Evolutionary conservation across 2,113 vertebrate genomes (phyloP).

Genomic region (Suncus etruscus): DNA sequence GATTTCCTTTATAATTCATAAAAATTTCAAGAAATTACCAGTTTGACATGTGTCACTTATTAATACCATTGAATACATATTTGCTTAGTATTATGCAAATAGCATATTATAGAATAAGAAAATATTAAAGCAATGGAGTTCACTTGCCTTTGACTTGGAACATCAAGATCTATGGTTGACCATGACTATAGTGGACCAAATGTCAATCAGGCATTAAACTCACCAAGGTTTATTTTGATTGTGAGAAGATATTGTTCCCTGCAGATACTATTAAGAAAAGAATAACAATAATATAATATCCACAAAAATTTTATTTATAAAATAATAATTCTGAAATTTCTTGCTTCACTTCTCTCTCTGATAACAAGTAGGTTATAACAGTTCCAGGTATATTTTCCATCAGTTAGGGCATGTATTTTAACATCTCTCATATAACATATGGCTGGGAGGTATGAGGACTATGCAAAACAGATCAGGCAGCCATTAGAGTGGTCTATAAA

Average conservation of each 20-base stretch:
- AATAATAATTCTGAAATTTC: background rate
- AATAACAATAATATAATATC: background rate
- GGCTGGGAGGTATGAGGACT: background rate
- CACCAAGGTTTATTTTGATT: background rate
- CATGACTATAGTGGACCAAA: background rate
- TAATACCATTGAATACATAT: conserved; percentile 26
- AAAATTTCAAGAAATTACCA: conserved; percentile 12
- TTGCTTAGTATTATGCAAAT: background rate
- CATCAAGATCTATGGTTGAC: background rate
- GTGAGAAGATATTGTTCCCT: background rate
- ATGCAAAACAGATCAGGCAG: background rate
- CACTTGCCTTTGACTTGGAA: background rate
- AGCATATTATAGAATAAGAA: background rate
- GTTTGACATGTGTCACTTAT: background rate
- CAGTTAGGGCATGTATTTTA: background rate
- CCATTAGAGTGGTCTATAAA: background rate
- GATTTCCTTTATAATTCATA: background rate
- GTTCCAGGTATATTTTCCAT: background rate
- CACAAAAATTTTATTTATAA: background rate
- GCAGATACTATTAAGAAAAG: background rate
- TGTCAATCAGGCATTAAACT: background rate
- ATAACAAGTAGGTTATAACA: background rate
- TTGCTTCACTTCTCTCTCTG: background rate
- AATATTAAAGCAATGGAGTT: background rate
- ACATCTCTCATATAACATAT: background rate